Evolutionary conservation across 2,113 vertebrate species (phyloP), one percentile per base, ranked within the genome.

Genomic region (Apteryx owenii): DNA sequence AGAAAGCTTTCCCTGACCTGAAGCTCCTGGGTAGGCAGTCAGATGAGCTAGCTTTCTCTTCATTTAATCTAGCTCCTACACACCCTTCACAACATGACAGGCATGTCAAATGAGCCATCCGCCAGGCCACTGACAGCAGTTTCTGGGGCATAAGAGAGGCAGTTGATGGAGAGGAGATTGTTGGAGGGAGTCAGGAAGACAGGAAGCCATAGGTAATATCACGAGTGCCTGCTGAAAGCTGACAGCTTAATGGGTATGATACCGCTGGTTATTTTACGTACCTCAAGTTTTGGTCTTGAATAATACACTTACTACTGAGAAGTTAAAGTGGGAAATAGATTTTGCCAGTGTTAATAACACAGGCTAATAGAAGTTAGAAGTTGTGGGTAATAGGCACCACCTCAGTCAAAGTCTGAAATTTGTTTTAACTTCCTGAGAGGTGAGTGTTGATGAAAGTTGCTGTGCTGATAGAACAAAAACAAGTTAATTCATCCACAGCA

Each of bases 161-260:
- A 82, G 84, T 29, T 96, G 92, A 93, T 85, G 66, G 64, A 89
- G 85, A 95, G 42, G 48, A 92, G 89, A 95, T 65, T 72, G 51
- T 69, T 91, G 78, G 66, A 93, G 81, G 70, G 90, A 95, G 78
- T 82, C 75, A 65, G 69, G 65, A 93, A 90, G 92, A 85, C 85
- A 70, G 80, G 60, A 95, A 86, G 50, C 73, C 91, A 95, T n/a
- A 69, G 89, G 84, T 89, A 95, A 70, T 80, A 89, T 73, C 86
- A 92, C 2, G 9, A 88, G 53, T 62, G 66, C 54, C 75, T 50
- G 48, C 91, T 92, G 78, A 96, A 97, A 97, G 85, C 58, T 85
- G 92, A 95, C 91, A 92, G 78, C 66, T 92, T 93, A 96, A 95
- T 89, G 86, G 73, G 53, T 65, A 87, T 73, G 90, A 95, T 73